Conservation (phyloP, 1,140 invertebrate species). For the Mycetomoellerius zeteki region DNA sequence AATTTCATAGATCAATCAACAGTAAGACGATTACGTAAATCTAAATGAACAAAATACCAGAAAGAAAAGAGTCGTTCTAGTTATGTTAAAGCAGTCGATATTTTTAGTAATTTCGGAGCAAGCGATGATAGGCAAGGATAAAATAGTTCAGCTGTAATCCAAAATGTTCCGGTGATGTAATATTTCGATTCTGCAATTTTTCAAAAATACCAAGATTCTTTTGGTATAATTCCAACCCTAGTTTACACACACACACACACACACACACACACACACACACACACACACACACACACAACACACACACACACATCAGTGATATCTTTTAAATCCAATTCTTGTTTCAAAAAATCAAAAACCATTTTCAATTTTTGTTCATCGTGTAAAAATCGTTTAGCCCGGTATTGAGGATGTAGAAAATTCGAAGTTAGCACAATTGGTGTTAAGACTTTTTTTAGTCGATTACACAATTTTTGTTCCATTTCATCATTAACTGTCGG, state of each 20-base stretch:
- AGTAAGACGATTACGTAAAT: constrained; percentile 4
- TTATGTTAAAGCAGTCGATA: not conserved
- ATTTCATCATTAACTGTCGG: constrained; percentile 25
- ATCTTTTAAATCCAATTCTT: constrained; percentile 23
- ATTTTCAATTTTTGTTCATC: constrained; percentile 12
- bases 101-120: constrained; percentile 25
- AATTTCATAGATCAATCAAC: not conserved
- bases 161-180: constrained; percentile 3
- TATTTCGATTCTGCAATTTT: constrained; percentile 1
- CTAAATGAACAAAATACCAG: not conserved
- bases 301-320: not conserved
- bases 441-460: constrained; percentile 23
- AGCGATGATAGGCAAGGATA: not conserved
- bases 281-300: too few relatives aligned
- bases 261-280: too few relatives aligned
- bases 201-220: constrained; percentile 20
- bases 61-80: not conserved
- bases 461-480: not conserved
- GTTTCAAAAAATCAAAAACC: constrained; percentile 16
- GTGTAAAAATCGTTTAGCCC: constrained; percentile 8
- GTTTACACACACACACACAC: too few relatives aligned
- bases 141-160: not conserved
- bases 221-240: not conserved
- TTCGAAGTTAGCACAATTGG: constrained; percentile 13
- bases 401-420: constrained; percentile 6